Percentiles rank a stretch among this genome's conserved stretches.
phyloP scores from a whole-genome alignment of 2,797 vertebrate genomes.

The Cyprinella venusta region DNA sequence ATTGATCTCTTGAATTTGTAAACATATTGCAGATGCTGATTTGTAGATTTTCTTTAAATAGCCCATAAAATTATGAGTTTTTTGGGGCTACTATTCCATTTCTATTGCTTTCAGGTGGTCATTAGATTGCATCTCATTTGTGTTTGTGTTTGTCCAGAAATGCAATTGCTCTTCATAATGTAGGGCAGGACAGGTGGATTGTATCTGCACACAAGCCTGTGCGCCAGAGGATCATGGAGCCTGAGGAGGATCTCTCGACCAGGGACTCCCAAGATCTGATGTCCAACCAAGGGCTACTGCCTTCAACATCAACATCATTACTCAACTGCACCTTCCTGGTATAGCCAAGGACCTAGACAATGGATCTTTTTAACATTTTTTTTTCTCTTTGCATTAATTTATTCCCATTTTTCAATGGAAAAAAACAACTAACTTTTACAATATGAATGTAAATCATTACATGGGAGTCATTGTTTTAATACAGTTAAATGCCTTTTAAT shows the following conservation, averaged over 20 bases:
- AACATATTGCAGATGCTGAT: not conserved
- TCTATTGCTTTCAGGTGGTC: not conserved
- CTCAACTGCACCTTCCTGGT: conserved; percentile 48
- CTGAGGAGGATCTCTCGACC: conserved; percentile 59
- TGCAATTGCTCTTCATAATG: conserved; percentile 71
- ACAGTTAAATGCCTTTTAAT: not conserved
- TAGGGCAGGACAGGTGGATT: conserved; percentile 66
- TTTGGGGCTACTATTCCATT: not conserved
- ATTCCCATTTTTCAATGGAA: not conserved
- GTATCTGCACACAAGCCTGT: conserved; percentile 70
- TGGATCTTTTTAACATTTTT: not conserved
- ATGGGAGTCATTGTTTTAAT: not conserved
- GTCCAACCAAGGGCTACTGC: conserved; percentile 26
- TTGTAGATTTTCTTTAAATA: not conserved
- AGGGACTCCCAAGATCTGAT: conserved; percentile 57
- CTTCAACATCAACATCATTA: conserved; percentile 41
- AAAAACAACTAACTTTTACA: no score
- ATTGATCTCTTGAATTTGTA: not conserved
- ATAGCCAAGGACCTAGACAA: not conserved
- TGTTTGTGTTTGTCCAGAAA: conserved; percentile 51
- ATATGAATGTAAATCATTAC: not conserved
- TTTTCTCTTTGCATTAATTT: not conserved
- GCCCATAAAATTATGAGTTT: not conserved
- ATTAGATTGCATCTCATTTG: conserved; percentile 21
- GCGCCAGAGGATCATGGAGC: conserved; percentile 77